These are phyloP conservation scores for Lycodopsis pacificus DNA, from an alignment of 2,797 vertebrate species.

Conservation along the genomic window DNA sequence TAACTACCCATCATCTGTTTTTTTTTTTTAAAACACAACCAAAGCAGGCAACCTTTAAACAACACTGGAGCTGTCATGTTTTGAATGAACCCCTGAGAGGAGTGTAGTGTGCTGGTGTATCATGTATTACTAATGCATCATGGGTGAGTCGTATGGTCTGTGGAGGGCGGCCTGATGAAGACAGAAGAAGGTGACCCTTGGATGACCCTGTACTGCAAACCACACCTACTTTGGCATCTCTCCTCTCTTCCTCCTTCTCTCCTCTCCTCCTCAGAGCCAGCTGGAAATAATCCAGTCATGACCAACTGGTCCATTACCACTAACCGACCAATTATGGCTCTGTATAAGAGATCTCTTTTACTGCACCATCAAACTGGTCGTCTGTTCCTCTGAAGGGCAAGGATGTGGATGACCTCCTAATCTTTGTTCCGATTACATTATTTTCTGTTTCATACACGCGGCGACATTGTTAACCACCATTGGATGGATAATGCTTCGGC, in stretches of 20 bases:
- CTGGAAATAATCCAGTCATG: conserved; percentile 78
- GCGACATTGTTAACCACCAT: conserved; percentile 26
- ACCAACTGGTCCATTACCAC: conserved; percentile 80
- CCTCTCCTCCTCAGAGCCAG: conserved; percentile 60
- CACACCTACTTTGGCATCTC: conserved; percentile 59
- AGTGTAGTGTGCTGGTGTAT: not conserved
- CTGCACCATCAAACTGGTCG: conserved; percentile 54
- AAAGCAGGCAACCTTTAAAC: not conserved
- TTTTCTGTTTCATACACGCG: conserved; percentile 40
- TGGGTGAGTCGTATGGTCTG: not conserved
- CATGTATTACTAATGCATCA: conserved; percentile 18
- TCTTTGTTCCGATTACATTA: conserved; percentile 53
- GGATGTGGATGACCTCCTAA: conserved; percentile 49
- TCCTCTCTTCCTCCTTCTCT: not conserved
- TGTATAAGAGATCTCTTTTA: conserved; percentile 60
- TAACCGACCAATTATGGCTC: conserved; percentile 72
- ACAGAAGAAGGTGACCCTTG: conserved; percentile 65
- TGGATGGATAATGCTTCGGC: conserved; percentile 24
- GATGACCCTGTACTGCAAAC: conserved; percentile 60
- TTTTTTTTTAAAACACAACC: not conserved
- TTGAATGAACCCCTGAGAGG: not conserved
- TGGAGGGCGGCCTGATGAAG: conserved; percentile 56
- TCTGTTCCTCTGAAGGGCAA: conserved; percentile 63
- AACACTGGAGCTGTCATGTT: not conserved
- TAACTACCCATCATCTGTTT: not conserved